A percentile compares a stretch with the other conserved stretches of the same genome.
Evolutionary conservation across 2,888 invertebrate species (phyloP).

Genomic region (Sphaerolaimus hirsutus): DNA sequence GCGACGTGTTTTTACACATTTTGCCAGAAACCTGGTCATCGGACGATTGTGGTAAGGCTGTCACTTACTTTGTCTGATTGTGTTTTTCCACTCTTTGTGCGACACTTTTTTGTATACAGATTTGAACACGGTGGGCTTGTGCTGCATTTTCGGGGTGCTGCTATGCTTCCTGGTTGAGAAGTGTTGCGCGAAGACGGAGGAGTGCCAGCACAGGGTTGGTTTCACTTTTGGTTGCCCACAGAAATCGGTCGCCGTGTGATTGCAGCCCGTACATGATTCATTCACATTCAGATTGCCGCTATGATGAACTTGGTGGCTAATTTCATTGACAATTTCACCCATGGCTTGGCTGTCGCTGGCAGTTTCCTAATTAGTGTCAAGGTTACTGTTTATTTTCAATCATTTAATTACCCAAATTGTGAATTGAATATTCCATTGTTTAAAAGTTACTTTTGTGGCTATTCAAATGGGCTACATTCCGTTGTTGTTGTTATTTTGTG

Average conservation of each 20-base stretch:
- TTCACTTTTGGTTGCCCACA: background rate
- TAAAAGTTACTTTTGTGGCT: too few species aligned
- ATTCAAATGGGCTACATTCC: too few species aligned
- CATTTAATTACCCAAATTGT: background rate
- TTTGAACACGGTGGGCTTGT: conserved; percentile 9
- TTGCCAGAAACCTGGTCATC: conserved; percentile 15
- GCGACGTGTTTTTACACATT: conserved; percentile 17
- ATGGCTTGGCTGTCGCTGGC: conserved; percentile 87
- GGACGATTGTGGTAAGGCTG: background rate
- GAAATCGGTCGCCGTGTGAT: background rate
- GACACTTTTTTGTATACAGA: background rate
- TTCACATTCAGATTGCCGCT: too few species aligned
- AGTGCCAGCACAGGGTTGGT: conserved; percentile 12
- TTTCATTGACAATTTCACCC: conserved; percentile 90
- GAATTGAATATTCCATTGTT: background rate
- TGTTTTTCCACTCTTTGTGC: background rate
- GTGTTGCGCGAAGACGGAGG: conserved; percentile 11
- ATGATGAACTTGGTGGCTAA: conserved; percentile 86
- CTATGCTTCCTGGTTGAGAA: conserved; percentile 14
- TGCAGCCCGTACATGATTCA: too few species aligned
- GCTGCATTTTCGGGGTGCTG: conserved; percentile 12
- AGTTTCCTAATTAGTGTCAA: conserved; percentile 68
- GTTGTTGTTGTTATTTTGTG: background rate
- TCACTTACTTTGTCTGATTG: too few species aligned
- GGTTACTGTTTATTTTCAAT: conserved; percentile 19